Percentiles rank a stretch among this genome's conserved stretches.
Conservation (phyloP, 2,888 invertebrate genomes). For the Priocnemis perturbator region DNA sequence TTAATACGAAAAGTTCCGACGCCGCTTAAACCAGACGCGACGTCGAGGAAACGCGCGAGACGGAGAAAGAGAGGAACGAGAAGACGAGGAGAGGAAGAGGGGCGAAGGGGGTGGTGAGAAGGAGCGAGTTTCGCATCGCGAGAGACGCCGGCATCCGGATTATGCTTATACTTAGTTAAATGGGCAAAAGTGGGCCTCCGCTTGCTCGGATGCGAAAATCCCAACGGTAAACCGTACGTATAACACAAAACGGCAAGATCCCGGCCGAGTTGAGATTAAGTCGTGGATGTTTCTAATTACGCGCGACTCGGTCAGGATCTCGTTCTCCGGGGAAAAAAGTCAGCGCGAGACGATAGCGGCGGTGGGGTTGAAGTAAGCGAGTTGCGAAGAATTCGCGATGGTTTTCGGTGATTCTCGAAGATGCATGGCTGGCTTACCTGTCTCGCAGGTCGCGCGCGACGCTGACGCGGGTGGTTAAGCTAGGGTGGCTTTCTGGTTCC, state of each 20-base stretch:
- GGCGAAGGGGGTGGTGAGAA: conserved; percentile 6
- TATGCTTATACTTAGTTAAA: conserved; percentile 54
- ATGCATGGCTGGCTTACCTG: not conserved
- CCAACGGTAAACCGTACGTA: conserved; percentile 5
- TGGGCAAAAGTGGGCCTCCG: conserved; percentile 44
- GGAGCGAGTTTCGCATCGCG: conserved; percentile 47
- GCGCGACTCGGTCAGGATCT: not conserved
- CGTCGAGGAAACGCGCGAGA: not conserved
- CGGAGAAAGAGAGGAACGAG: conserved; percentile 3
- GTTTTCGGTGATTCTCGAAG: not conserved
- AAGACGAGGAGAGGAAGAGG: conserved; percentile 4
- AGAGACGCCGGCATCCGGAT: conserved; percentile 59
- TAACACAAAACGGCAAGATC: conserved; percentile 7
- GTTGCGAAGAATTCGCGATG: not conserved
- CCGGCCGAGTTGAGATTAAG: not conserved
- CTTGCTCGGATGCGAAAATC: conserved; percentile 1
- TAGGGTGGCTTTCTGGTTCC: conserved; percentile 79
- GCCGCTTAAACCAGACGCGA: conserved; percentile 39
- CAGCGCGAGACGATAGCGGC: not conserved
- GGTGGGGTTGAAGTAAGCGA: not conserved
- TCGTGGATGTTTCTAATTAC: conserved; percentile 7
- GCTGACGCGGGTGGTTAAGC: conserved; percentile 76
- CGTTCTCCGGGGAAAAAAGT: not conserved
- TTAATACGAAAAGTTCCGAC: conserved; percentile 74
- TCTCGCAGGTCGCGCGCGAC: too few species aligned